A percentile compares a stretch with the other conserved stretches of the same genome.
phyloP scores from a whole-genome alignment of 2,113 vertebrate genomes.

The Tragelaphus scriptus region DNA sequence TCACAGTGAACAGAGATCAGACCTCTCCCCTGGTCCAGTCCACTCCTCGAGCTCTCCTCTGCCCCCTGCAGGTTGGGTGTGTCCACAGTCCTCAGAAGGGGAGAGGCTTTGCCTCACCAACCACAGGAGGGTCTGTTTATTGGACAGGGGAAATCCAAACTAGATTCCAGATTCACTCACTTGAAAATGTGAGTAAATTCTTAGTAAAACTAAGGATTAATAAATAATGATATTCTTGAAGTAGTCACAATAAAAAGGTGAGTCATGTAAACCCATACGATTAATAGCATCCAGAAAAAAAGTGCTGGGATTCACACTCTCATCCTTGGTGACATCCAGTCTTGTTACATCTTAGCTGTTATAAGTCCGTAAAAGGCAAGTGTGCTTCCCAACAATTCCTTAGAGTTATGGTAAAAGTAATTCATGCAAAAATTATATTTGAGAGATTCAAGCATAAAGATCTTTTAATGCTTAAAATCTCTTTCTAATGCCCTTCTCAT shows the following conservation, averaged over 20 bases:
- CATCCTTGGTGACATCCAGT: not conserved
- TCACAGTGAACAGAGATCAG: rapidly evolving
- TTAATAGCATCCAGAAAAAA: not conserved
- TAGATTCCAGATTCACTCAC: not conserved
- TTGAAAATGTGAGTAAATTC: not conserved
- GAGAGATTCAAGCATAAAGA: not conserved
- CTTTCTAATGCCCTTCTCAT: not conserved
- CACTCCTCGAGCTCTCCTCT: not conserved
- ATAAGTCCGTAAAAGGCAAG: not conserved
- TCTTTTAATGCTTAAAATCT: not conserved
- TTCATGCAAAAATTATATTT: not conserved
- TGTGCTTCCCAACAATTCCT: not conserved
- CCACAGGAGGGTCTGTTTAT: not conserved
- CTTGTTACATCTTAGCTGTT: not conserved
- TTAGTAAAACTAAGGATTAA: not conserved
- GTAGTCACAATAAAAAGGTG: not conserved
- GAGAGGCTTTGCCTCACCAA: too few species aligned
- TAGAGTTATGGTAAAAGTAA: not conserved
- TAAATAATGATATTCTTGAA: not conserved
- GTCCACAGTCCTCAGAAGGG: rapidly evolving
- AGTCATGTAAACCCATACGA: not conserved
- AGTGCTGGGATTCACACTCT: not conserved
- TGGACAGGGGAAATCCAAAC: not conserved
- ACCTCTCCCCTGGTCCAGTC: not conserved
- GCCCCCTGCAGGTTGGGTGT: rapidly evolving